Base-by-base conservation (phyloP, 2,888 invertebrate species). In the Eupeodes latifasciatus region DNA sequence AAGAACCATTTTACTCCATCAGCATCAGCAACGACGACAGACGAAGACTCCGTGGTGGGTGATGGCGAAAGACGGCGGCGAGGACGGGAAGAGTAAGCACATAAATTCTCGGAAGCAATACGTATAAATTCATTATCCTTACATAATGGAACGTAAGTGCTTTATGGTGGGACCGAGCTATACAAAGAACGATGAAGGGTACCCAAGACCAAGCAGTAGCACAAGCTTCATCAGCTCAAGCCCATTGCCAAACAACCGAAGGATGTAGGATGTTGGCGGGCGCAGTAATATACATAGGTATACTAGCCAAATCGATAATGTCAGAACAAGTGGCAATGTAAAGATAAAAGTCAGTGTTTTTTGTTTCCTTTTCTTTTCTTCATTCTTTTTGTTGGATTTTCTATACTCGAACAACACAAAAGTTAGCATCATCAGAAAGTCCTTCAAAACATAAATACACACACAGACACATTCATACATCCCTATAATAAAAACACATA, bases 51-150 rank as follows among this genome's bases (percentile, higher is more conserved):
- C 5, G 47, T 11, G 7, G 47, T 12, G 47, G 10, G 47, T 10
- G 7, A 44, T 5, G 19, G 11, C 0, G 11, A 11, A 27, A 11
- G 57, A 16, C 9, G 27, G 19, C 6, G 36, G 59, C 19, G 64
- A 16, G 34, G n/a, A n/a, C 19, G 49, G n/a, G n/a, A 16, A 5
- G 16, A 19, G 27, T 19, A 4, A 61, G 12, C 57, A 85, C 72
- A 75, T 75, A 85, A 86, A 61, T 86, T 82, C 80, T 82, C 75
- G 64, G 82, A 82, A 87, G 87, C 81, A 81, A 57, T 71, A 74
- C 85, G 71, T 88, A 88, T 88, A 88, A 88, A 88, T 88, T 88
- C 84, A 88, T 88, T 88, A 88, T 88, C 84, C 87, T 74, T 85
- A 78, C 77, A 88, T 81, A 87, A 87, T 87, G 83, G 76, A 83